Conservation (phyloP, 2,113 vertebrate species). For the Chlamydotis undulata region DNA sequence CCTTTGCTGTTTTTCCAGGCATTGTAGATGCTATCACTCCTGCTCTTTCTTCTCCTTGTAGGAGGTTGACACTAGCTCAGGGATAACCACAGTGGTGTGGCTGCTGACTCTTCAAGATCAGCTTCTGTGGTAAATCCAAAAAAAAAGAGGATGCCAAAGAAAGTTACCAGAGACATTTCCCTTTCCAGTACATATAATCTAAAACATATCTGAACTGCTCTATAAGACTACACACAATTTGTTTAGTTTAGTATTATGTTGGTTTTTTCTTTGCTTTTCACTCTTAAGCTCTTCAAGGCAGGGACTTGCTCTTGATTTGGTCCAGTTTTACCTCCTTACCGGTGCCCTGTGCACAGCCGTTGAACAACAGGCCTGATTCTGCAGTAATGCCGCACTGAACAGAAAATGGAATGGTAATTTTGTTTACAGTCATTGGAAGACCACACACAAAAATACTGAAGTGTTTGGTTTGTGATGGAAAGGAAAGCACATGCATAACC, state of each 20-base stretch:
- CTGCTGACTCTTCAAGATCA: neutral
- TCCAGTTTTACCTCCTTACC: neutral
- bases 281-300: neutral
- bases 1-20: neutral
- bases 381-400: neutral
- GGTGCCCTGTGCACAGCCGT: neutral
- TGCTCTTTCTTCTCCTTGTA: neutral
- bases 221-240: neutral
- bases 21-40: neutral
- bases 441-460: neutral
- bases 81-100: rapidly evolving
- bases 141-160: neutral
- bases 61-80: neutral
- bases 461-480: neutral
- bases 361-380: neutral
- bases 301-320: neutral
- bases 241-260: neutral
- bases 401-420: neutral
- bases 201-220: neutral
- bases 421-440: neutral
- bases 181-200: neutral
- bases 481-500: neutral
- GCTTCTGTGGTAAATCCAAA: neutral
- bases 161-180: neutral
- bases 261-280: neutral